Percentiles rank a stretch among this genome's conserved stretches.
These are phyloP conservation scores for Patella ulyssiponensis DNA, from an alignment of 2,888 invertebrate genomes.

Conservation along the genomic window DNA sequence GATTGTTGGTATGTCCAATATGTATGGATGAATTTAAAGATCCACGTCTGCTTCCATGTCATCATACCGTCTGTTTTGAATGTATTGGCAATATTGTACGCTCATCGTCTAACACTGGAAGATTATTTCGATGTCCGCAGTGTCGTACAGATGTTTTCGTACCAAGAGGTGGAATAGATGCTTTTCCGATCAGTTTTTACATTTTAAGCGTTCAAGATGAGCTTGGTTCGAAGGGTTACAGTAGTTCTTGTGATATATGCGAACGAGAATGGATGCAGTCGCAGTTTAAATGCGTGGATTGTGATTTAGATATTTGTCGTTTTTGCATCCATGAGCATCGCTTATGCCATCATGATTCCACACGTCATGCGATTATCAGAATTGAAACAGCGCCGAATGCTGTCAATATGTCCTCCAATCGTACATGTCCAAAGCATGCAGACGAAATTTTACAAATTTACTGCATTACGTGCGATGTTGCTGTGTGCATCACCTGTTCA, in stretches of 20 bases:
- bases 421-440: constrained; percentile 45
- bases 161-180: constrained; percentile 56
- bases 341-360: constrained; percentile 47
- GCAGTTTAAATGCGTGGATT: constrained; percentile 62
- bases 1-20: constrained; percentile 61
- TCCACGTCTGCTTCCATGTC: constrained; percentile 61
- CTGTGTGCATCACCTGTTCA: constrained; percentile 58
- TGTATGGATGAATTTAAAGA: constrained; percentile 66
- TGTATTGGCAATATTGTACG: constrained; percentile 56
- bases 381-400: constrained; percentile 54
- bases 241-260: constrained; percentile 60
- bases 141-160: constrained; percentile 55
- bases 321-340: constrained; percentile 64
- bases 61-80: constrained; percentile 60
- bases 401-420: constrained; percentile 43
- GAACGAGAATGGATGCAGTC: constrained; percentile 55
- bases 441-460: constrained; percentile 58
- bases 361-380: constrained; percentile 51
- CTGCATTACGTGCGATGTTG: constrained; percentile 53
- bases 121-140: constrained; percentile 54
- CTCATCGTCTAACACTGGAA: constrained; percentile 53
- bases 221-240: constrained; percentile 51
- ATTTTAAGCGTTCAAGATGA: constrained; percentile 63
- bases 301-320: constrained; percentile 61
- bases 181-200: constrained; percentile 64